Percentiles rank a stretch among this genome's conserved stretches.
These are phyloP conservation scores for Mus minutoides DNA, from an alignment of 2,797 vertebrate genomes.

Conservation along the genomic window DNA sequence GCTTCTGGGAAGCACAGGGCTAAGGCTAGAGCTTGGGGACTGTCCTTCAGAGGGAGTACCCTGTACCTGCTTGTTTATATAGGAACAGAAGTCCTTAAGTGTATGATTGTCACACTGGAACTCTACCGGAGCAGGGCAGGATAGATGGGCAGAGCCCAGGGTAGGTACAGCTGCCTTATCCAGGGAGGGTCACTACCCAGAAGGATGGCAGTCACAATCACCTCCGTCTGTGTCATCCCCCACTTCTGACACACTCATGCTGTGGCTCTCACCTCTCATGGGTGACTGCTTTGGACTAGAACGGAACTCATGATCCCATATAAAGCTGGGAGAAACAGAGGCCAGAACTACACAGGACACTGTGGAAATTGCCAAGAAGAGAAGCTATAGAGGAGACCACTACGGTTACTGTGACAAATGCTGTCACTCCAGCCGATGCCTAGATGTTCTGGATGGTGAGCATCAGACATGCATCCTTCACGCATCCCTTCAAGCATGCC, in stretches of 20 bases:
- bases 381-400: neutral
- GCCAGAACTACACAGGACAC: neutral
- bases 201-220: neutral
- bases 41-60: neutral
- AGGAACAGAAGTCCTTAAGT: neutral
- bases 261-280: neutral
- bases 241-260: neutral
- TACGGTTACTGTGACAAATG: neutral
- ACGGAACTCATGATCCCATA: neutral
- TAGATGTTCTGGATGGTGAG: neutral
- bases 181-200: neutral
- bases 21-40: neutral
- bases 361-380: neutral
- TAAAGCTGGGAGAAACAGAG: neutral
- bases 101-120: neutral
- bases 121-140: neutral
- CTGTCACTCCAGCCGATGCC: neutral
- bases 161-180: neutral
- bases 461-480: neutral
- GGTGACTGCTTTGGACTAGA: neutral
- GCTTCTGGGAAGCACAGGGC: neutral
- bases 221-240: neutral
- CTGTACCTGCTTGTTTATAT: conserved; percentile 5
- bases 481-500: neutral
- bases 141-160: neutral